These are phyloP conservation scores for Ptychodera flava DNA, from an alignment of 35 echinoderm and acorn worm species.

Conservation along the genomic window DNA sequence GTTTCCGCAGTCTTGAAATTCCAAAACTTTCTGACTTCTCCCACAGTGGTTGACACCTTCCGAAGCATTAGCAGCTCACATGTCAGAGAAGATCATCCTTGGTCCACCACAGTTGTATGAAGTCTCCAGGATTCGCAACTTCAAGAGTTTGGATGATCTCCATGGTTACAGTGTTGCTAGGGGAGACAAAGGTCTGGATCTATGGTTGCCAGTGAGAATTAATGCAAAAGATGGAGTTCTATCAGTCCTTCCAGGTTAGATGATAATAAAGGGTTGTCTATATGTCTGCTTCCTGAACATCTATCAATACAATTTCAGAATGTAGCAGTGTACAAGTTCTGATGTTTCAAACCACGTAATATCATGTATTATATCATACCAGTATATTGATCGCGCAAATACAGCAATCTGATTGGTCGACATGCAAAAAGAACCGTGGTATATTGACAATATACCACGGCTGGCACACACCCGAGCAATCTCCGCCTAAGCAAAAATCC, in stretches of 20 bases:
- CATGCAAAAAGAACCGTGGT: not conserved
- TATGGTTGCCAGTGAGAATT: not conserved
- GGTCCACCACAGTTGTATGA: not conserved
- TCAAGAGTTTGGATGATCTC: not conserved
- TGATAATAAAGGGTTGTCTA: not conserved
- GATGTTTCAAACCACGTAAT: too few relatives aligned
- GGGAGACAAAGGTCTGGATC: not conserved
- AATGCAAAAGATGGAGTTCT: not conserved
- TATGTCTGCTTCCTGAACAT: not conserved
- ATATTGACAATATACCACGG: too few relatives aligned
- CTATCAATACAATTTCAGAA: too few relatives aligned
- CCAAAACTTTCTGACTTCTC: too few relatives aligned
- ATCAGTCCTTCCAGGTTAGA: not conserved
- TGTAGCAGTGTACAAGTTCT: too few relatives aligned
- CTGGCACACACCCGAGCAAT: too few relatives aligned
- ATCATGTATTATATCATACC: not conserved
- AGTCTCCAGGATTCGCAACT: not conserved
- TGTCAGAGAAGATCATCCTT: not conserved
- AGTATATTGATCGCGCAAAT: not conserved
- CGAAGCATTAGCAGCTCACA: not conserved
- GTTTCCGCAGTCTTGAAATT: too few relatives aligned
- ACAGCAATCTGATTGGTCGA: not conserved
- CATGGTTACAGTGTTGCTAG: not conserved
- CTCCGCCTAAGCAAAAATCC: too few relatives aligned
- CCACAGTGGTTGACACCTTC: not conserved